Evolutionary conservation across 2,888 invertebrate genomes (phyloP).

Genomic region (Adelphocoris suturalis): DNA sequence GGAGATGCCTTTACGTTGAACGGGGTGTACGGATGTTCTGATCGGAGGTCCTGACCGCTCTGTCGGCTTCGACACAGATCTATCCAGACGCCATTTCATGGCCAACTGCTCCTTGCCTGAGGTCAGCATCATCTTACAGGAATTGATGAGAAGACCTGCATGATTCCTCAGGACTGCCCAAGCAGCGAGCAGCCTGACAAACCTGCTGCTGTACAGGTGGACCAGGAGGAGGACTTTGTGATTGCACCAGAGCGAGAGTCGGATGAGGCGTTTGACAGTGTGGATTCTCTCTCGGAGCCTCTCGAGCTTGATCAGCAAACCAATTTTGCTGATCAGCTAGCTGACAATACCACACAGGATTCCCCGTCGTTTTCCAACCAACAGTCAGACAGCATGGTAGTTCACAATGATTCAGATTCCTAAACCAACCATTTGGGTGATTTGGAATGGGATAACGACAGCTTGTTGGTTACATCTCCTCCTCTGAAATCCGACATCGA

Average conservation of each 20-base stretch:
- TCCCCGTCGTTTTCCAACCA: not conserved
- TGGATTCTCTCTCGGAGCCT: not conserved
- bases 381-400: constrained; percentile 22
- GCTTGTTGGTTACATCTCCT: constrained; percentile 37
- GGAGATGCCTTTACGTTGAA: too few species aligned
- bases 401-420: constrained; percentile 46
- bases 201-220: too few species aligned
- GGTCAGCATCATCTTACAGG: not conserved
- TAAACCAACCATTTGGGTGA: not conserved
- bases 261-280: too few species aligned
- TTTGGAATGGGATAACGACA: not conserved
- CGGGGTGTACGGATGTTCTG: too few species aligned
- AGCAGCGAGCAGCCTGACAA: not conserved
- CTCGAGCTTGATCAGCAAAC: not conserved
- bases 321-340: not conserved
- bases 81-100: not conserved
- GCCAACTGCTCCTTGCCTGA: not conserved
- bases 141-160: not conserved
- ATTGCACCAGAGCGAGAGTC: too few species aligned
- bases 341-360: not conserved
- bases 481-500: not conserved
- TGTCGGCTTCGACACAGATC: not conserved
- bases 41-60: constrained; percentile 53
- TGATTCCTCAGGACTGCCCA: not conserved
- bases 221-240: too few species aligned